Conservation (phyloP, 2,797 vertebrate genomes). For the Limosa lapponica region DNA sequence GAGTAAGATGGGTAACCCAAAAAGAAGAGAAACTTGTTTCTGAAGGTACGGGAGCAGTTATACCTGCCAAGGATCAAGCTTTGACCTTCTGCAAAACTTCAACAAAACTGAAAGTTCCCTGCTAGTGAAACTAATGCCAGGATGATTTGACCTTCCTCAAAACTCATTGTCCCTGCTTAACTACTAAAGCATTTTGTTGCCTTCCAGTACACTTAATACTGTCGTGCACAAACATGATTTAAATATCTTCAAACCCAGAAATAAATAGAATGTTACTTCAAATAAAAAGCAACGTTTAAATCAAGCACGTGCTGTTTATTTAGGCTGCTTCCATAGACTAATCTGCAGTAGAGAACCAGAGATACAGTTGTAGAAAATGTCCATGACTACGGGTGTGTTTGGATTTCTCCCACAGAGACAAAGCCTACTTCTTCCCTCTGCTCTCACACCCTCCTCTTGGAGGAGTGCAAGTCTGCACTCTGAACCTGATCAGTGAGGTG, state of each 20-base stretch:
- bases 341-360: not conserved
- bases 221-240: not conserved
- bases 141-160: not conserved
- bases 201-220: not conserved
- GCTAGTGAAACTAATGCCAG: not conserved
- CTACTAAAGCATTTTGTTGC: not conserved
- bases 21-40: not conserved
- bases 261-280: not conserved
- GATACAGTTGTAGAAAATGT: not conserved
- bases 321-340: not conserved
- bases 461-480: rapidly evolving
- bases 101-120: not conserved
- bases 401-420: not conserved
- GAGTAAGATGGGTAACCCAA: not conserved
- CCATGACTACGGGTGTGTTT: not conserved
- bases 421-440: not conserved
- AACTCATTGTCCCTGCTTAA: not conserved
- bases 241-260: not conserved
- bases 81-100: not conserved
- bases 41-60: not conserved
- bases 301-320: not conserved
- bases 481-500: not conserved
- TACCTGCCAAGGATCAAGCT: not conserved
- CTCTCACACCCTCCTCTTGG: not conserved
- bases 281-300: not conserved